Evolutionary conservation across 2,113 vertebrate species (phyloP).

Genomic region (Engraulis encrasicolus): DNA sequence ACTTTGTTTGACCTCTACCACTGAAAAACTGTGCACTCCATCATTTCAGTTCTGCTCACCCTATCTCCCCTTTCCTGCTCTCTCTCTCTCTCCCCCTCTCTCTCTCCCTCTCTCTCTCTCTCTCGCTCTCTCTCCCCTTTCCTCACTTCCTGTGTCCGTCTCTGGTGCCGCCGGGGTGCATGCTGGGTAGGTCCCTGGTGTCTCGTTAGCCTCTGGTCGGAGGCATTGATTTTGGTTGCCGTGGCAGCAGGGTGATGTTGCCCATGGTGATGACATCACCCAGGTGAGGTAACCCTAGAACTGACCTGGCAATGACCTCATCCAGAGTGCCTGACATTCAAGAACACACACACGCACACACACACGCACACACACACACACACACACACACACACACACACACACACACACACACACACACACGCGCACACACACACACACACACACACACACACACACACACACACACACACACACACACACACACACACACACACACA

Average conservation of each 20-base stretch:
- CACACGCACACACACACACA: constrained; percentile 4
- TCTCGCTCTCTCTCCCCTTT: neutral
- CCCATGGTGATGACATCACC: constrained; percentile 46
- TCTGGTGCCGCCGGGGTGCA: neutral
- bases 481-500: constrained; percentile 26
- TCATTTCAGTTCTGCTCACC: neutral
- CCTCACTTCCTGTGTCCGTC: constrained; percentile 25
- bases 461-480: neutral
- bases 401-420: neutral
- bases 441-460: neutral
- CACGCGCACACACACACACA: neutral
- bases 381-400: neutral
- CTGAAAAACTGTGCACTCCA: neutral
- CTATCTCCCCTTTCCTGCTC: neutral
- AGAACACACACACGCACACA: neutral
- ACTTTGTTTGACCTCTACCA: constrained; percentile 13
- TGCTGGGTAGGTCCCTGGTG: constrained; percentile 16
- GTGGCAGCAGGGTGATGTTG: constrained; percentile 45
- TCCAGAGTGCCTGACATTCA: neutral
- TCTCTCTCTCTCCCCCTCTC: constrained; percentile 21
- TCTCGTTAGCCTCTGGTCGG: constrained; percentile 36
- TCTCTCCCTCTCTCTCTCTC: neutral
- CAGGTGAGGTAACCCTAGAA: constrained; percentile 26
- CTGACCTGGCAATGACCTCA: constrained; percentile 12
- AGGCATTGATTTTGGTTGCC: constrained; percentile 51